Base-by-base conservation (phyloP, 2,888 invertebrate species). In the Spicauda simplicius region DNA sequence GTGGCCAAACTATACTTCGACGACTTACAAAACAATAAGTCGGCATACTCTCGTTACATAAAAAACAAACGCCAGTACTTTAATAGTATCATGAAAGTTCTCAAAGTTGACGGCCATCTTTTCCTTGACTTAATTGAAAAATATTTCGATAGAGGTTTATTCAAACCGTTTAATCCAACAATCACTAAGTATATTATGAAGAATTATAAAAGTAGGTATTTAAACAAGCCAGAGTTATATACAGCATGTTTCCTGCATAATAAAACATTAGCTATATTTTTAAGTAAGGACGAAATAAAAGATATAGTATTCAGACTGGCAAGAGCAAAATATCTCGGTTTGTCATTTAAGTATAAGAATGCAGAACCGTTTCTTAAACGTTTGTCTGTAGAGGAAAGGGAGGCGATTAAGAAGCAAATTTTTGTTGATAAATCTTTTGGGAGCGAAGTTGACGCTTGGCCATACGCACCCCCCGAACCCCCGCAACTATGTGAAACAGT, bases 341-440 rank as follows among this genome's bases (percentile, higher is more conserved):
- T 66, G 45, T 81, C 80, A 78, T 85, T 88, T 64, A 66, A 77
- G 2, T 88, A 85, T 63, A 78, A 83, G 72, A 73, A 69, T 10
- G 80, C 85, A 0, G 86, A 88, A 69, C 83, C 84, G 2, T 71
- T 87, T 0, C 71, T 87, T 14, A 86, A 84, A 70, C 74, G 79
- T n/a, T 48, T 87, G 2, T 74, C 70, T 2, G 66, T 69, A 0
- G 70, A 80, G 2, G 81, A 82, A 20, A 76, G 84, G 71, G 64
- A 74, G 0, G 64, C 70, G 0, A 78, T 87, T 18, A 85, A 83
- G 63, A 85, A 86, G 70, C 72, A 70, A 62, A 70, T 87, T 18
- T 87, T 87, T 62, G 77, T 84, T 16, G 77, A 81, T 0, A 86
- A 85, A 68, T 67, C 72, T 37, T 16, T 85, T 1, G 84, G 80